Conservation (phyloP, 2,113 vertebrate species). For the Uria lomvia region DNA sequence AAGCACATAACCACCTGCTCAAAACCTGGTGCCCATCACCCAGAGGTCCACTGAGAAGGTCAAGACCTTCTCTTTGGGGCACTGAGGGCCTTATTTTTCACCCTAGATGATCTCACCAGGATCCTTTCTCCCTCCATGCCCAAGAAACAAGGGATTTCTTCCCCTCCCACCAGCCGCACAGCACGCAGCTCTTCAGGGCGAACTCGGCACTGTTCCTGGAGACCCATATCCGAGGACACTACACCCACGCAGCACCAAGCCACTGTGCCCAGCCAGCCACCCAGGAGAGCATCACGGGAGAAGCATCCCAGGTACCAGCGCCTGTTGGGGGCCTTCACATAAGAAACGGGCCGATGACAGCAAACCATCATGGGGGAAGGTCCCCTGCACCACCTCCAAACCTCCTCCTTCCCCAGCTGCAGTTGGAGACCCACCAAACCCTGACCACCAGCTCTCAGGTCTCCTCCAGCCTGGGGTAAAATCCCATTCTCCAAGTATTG, state of each 20-base stretch:
- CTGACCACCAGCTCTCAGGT: background rate
- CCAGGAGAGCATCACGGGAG: background rate
- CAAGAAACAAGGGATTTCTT: background rate
- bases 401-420: background rate
- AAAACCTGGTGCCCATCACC: background rate
- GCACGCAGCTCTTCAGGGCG: background rate
- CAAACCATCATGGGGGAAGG: fast-evolving
- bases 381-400: background rate
- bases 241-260: too few relatives aligned
- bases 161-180: background rate
- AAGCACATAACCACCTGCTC: background rate
- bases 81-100: background rate
- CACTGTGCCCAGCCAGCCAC: background rate
- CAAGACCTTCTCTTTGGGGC: background rate
- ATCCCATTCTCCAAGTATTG: background rate
- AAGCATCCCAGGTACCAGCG: background rate
- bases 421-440: background rate
- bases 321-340: background rate
- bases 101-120: background rate
- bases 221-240: background rate
- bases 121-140: background rate
- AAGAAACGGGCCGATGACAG: background rate
- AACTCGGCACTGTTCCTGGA: background rate
- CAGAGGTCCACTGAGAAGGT: background rate
- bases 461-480: background rate